Evolutionary conservation across 2,888 invertebrate species (phyloP), one percentile per base, ranked within the genome.

Genomic region (Drosophila tripunctata): DNA sequence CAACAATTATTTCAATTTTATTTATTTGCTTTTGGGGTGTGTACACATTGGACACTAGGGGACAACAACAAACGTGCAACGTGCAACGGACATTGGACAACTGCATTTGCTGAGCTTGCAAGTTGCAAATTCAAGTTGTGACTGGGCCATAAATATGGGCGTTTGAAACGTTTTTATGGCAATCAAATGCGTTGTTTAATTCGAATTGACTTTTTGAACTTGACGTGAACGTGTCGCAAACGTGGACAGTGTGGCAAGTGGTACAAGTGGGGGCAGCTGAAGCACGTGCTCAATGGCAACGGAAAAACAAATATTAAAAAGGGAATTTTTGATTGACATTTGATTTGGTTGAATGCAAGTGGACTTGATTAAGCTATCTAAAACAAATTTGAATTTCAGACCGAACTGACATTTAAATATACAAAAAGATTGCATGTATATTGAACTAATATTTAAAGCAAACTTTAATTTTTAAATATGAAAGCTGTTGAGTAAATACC

Each of bases 201-300:
- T 86, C 84, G 63, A 80, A 80, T 83, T 83, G 88, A 87, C 83
- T 79, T 83, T 72, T 77, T 88, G 88, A 87, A 88, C 83, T 83
- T 69, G 78, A 60, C 58, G 84, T 78, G 62, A 79, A 76, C 79
- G 83, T 79, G 74, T 60, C 58, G 66, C 60, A 56, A 69, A 27
- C 41, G 33, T 30, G 38, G 38, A 30, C 35, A 63, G 43, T 58
- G 65, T 45, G 33, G 35, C 21, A 6, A 17, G 15, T 41, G 54
- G 3, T 8, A 1, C 15, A 43, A 36, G 40, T 66, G 55, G 27
- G n/a, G 38, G 30, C 55, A 51, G 57, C 21, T 67, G 63, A 43
- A 51, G 78, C 75, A 75, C 75, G 75, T 75, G 75, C 66, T 17
- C 67, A 43, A 35, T 38, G 41, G 50, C 14, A 45, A 57, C 58